Evolutionary conservation across 2,797 vertebrate species (phyloP).

Genomic region (Pyrocephalus nanus): DNA sequence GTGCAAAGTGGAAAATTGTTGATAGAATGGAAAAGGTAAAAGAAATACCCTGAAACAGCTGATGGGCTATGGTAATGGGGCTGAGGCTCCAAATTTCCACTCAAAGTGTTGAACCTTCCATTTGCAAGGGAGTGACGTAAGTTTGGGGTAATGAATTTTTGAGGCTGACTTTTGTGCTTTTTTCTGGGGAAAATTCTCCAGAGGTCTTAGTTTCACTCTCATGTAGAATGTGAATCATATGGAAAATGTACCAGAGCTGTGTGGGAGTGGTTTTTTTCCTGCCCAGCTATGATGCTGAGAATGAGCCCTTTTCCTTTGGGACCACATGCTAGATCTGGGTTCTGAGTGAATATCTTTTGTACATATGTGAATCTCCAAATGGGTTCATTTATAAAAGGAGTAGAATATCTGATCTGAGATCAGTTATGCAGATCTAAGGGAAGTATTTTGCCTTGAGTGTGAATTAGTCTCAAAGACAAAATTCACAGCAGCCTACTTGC

Average conservation of each 20-base stretch:
- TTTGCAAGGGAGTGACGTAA: background rate
- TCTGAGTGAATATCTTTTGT: background rate
- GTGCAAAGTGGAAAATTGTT: background rate
- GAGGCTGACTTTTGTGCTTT: background rate
- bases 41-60: background rate
- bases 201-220: background rate
- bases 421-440: conserved; percentile 34
- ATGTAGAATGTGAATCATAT: background rate
- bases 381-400: background rate
- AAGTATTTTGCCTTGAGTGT: conserved; percentile 39
- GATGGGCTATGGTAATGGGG: background rate
- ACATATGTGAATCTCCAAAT: background rate
- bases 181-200: background rate
- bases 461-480: conserved; percentile 63
- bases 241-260: background rate
- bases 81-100: background rate
- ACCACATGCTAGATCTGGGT: background rate
- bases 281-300: background rate
- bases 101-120: rapidly evolving
- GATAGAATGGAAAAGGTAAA: background rate
- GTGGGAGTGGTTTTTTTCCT: background rate
- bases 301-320: background rate
- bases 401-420: conserved; percentile 32
- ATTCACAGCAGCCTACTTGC: conserved; percentile 52
- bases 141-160: background rate